These are phyloP conservation scores for Dynastes maya DNA, from an alignment of 2,888 invertebrate species.

Conservation along the genomic window DNA sequence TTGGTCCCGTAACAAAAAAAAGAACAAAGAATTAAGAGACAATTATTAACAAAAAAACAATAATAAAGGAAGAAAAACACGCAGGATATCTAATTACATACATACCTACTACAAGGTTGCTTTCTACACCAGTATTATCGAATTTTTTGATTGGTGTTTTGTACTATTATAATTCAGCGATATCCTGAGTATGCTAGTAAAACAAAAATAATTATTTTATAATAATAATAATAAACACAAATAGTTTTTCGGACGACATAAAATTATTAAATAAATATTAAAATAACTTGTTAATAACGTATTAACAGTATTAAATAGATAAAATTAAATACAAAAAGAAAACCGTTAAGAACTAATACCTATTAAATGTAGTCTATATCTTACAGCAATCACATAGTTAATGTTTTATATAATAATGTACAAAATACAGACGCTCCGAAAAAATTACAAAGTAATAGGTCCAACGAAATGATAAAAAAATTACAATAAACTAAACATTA, in stretches of 20 bases:
- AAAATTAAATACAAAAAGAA: slow-evolving; percentile 46
- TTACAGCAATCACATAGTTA: slow-evolving; percentile 54
- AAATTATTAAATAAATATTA: slow-evolving; percentile 43
- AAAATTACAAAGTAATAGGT: slow-evolving; percentile 17
- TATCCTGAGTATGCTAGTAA: slow-evolving; percentile 39
- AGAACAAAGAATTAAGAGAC: background rate
- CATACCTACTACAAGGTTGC: slow-evolving; percentile 19
- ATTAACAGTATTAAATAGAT: slow-evolving; percentile 48
- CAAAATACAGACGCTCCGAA: slow-evolving; percentile 41
- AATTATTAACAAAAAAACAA: background rate
- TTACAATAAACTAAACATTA: background rate
- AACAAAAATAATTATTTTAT: slow-evolving; percentile 30
- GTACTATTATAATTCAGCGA: slow-evolving; percentile 44
- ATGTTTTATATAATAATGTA: slow-evolving; percentile 48
- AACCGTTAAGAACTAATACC: slow-evolving; percentile 15
- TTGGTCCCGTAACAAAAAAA: slow-evolving; percentile 58
- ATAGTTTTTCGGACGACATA: slow-evolving; percentile 34
- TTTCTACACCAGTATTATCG: slow-evolving; percentile 10
- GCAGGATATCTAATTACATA: slow-evolving; percentile 35
- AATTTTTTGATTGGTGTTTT: slow-evolving; percentile 49
- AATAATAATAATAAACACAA: slow-evolving; percentile 33
- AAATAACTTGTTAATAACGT: slow-evolving; percentile 49
- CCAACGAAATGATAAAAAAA: slow-evolving; percentile 9
- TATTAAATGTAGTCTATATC: slow-evolving; percentile 45
- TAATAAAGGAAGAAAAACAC: slow-evolving; percentile 15